Conservation (phyloP, 2,797 vertebrate species). For the Clarias laeviceps region DNA sequence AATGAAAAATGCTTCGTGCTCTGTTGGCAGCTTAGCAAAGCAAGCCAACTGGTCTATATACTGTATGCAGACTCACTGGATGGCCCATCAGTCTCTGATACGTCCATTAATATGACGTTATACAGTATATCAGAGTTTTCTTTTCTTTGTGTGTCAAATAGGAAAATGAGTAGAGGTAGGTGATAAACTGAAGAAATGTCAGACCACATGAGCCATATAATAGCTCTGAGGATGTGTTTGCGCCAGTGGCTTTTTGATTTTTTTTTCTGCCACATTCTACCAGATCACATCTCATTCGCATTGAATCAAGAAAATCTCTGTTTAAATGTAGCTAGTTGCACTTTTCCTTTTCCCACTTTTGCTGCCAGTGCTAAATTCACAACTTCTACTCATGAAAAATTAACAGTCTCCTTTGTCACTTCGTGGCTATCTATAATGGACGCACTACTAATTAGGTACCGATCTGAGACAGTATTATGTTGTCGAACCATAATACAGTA, state of each 20-base stretch:
- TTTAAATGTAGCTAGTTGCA: neutral
- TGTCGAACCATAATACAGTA: neutral
- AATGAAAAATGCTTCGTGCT: neutral
- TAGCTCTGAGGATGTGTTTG: neutral
- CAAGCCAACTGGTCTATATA: neutral
- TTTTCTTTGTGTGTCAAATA: neutral
- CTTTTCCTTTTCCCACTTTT: neutral
- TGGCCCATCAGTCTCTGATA: neutral
- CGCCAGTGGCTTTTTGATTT: neutral
- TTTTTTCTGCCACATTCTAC: neutral
- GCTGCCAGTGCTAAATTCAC: neutral
- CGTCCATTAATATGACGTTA: neutral
- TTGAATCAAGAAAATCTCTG: neutral
- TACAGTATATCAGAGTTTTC: neutral
- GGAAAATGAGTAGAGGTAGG: neutral
- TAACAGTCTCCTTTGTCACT: neutral
- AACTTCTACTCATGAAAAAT: neutral
- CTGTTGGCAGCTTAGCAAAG: neutral
- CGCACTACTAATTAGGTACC: neutral
- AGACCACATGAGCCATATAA: neutral
- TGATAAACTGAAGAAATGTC: neutral
- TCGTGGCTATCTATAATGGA: neutral
- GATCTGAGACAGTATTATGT: neutral
- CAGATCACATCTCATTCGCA: neutral
- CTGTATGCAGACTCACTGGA: neutral